Percentiles rank a stretch among this genome's conserved stretches.
Conservation (phyloP, 2,888 invertebrate genomes). For the Cheilosia vulpina region DNA sequence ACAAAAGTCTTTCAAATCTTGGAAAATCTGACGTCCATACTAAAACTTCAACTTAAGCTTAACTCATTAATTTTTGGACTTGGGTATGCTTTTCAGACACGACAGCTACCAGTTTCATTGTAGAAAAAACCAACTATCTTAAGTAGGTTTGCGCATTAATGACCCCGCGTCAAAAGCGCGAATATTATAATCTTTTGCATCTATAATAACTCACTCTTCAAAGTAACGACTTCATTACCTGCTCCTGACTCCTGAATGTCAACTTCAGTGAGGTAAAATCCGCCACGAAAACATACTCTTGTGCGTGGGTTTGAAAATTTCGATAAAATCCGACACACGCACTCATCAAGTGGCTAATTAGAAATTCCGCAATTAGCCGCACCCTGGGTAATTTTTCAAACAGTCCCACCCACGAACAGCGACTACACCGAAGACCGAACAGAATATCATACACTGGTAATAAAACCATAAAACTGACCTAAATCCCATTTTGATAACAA, state of each 20-base stretch:
- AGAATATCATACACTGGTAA: neutral
- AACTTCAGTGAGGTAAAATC: neutral
- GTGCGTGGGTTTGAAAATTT: neutral
- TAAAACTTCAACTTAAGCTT: too few species aligned
- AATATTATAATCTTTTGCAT: neutral
- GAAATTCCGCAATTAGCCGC: conserved; percentile 56
- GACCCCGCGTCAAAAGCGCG: neutral
- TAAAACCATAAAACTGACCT: conserved; percentile 43
- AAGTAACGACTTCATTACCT: neutral
- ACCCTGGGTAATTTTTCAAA: conserved; percentile 44
- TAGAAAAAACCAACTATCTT: too few species aligned
- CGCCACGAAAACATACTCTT: neutral
- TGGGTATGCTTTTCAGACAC: too few species aligned
- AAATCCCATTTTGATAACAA: conserved; percentile 59
- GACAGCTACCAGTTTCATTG: too few species aligned
- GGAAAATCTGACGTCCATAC: too few species aligned
- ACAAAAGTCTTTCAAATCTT: too few species aligned
- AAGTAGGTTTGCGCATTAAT: neutral
- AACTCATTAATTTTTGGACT: too few species aligned
- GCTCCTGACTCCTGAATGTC: neutral
- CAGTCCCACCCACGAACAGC: conserved; percentile 45
- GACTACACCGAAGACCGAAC: neutral
- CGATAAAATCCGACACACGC: conserved; percentile 14
- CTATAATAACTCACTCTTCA: neutral
- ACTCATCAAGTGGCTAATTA: conserved; percentile 39